Evolutionary conservation across 2,113 vertebrate genomes (phyloP).

Genomic region (Coracopsis vasa): DNA sequence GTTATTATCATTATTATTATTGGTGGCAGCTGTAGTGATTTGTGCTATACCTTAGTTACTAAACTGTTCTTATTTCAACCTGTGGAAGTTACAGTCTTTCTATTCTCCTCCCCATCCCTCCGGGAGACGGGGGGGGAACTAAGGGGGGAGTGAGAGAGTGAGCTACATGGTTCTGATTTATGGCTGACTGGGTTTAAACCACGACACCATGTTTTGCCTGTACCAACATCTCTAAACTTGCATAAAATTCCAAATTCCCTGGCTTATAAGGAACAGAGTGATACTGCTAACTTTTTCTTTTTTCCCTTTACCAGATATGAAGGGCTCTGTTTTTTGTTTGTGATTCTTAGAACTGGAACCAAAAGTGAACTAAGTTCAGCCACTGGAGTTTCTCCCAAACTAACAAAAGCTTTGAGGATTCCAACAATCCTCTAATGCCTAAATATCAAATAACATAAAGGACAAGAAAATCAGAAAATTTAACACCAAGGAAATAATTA

Average conservation of each 20-base stretch:
- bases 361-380: neutral
- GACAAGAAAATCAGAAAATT: constrained; percentile 26
- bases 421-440: neutral
- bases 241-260: neutral
- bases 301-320: neutral
- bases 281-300: neutral
- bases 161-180: too few relatives aligned
- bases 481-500: neutral
- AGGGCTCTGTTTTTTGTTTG: neutral
- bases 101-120: too few relatives aligned
- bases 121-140: too few relatives aligned
- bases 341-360: neutral
- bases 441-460: constrained; percentile 32
- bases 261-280: neutral
- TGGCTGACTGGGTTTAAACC: too few relatives aligned
- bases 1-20: too few relatives aligned
- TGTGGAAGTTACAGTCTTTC: too few relatives aligned
- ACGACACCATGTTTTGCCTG: neutral
- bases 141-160: too few relatives aligned
- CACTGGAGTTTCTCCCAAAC: neutral
- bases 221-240: neutral
- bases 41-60: too few relatives aligned
- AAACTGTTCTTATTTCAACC: too few relatives aligned
- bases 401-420: constrained; percentile 12
- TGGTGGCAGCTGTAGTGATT: too few relatives aligned